These are phyloP conservation scores for Oryctolagus cuniculus DNA, from an alignment of 2,113 vertebrate genomes.

Conservation along the genomic window DNA sequence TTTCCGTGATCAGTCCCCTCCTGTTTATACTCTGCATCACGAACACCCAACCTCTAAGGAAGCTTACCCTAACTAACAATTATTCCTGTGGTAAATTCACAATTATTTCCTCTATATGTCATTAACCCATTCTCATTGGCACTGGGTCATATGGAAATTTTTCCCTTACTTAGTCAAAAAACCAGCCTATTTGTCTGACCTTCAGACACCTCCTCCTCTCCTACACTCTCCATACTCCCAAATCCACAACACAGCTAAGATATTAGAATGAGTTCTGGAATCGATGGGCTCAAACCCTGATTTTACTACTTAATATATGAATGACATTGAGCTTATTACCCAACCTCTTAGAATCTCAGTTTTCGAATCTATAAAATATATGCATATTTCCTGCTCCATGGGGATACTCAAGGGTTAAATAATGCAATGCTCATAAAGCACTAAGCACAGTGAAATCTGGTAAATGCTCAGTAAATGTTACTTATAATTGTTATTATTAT, in stretches of 20 bases:
- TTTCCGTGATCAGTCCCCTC: accelerated
- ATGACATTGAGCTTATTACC: neutral
- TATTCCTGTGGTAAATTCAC: neutral
- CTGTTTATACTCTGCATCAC: too few relatives aligned
- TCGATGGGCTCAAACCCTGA: neutral
- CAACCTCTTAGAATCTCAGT: neutral
- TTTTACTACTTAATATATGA: neutral
- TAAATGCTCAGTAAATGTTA: neutral
- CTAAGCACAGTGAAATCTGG: neutral
- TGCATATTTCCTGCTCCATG: accelerated
- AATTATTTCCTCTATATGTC: neutral
- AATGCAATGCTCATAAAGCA: neutral
- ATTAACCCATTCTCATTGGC: neutral
- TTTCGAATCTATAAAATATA: neutral
- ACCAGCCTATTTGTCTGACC: neutral
- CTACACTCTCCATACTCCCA: too few relatives aligned
- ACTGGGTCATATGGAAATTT: neutral
- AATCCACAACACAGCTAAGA: neutral
- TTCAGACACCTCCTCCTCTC: neutral
- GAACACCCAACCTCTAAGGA: neutral
- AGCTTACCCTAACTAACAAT: neutral
- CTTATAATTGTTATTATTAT: neutral
- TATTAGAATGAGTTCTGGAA: neutral
- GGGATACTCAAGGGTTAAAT: neutral
- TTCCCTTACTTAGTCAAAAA: neutral